A percentile compares a stretch with the other conserved stretches of the same genome.
These are phyloP conservation scores for Stomatorhinus walkeri DNA, from an alignment of 2,797 vertebrate genomes.

Conservation along the genomic window DNA sequence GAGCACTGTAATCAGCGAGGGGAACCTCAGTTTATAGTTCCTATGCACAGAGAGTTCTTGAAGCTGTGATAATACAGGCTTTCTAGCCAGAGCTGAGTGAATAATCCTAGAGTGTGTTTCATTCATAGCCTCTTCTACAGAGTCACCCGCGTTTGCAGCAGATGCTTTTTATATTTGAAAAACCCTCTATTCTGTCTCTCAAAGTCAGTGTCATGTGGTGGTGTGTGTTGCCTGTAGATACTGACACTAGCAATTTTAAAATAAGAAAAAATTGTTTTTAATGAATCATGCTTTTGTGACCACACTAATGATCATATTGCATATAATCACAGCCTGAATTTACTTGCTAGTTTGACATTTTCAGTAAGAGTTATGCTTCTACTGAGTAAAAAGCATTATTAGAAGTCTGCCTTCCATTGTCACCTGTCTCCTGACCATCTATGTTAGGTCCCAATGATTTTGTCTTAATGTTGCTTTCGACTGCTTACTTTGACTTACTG, in stretches of 20 bases:
- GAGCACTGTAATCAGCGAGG: neutral
- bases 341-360: neutral
- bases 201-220: neutral
- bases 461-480: neutral
- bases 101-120: neutral
- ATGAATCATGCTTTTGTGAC: neutral
- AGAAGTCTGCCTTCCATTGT: neutral
- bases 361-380: neutral
- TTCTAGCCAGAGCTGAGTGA: neutral
- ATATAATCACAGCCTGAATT: neutral
- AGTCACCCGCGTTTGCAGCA: neutral
- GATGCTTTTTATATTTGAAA: conserved; percentile 17
- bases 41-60: neutral
- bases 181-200: neutral
- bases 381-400: neutral
- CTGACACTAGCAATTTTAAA: neutral
- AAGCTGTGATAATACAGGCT: neutral
- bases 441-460: neutral
- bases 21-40: neutral
- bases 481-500: neutral
- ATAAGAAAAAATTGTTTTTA: neutral
- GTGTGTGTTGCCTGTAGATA: neutral
- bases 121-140: neutral
- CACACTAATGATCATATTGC: neutral
- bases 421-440: neutral